A percentile compares a stretch with the other conserved stretches of the same genome.
Evolutionary conservation across 2,888 invertebrate genomes (phyloP).

Genomic region (Cerceris rybyensis): DNA sequence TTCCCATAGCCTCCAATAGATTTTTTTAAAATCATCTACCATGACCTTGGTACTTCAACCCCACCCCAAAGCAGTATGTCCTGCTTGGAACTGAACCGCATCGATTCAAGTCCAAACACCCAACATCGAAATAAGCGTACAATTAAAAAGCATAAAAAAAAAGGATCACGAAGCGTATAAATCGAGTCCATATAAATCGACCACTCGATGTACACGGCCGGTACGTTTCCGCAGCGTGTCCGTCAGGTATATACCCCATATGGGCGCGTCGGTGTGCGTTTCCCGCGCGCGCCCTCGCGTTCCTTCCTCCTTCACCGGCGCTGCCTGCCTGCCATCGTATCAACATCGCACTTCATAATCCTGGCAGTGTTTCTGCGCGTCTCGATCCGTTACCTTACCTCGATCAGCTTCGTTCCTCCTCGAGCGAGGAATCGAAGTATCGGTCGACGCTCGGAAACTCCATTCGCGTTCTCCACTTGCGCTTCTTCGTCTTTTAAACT

Average conservation of each 20-base stretch:
- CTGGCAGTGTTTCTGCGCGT: slow-evolving; percentile 76
- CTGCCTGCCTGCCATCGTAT: slow-evolving; percentile 71
- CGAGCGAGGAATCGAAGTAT: too few relatives aligned
- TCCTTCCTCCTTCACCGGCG: slow-evolving; percentile 66
- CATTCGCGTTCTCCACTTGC: neutral
- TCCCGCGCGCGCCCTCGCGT: slow-evolving; percentile 63
- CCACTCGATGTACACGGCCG: neutral
- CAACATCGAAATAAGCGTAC: too few relatives aligned
- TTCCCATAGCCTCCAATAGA: too few relatives aligned
- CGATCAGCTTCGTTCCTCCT: slow-evolving; percentile 38
- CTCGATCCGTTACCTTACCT: slow-evolving; percentile 72
- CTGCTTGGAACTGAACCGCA: too few relatives aligned
- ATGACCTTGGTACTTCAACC: too few relatives aligned
- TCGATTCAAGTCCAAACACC: too few relatives aligned
- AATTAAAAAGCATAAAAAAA: too few relatives aligned
- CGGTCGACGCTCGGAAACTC: neutral
- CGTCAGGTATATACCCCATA: slow-evolving; percentile 22
- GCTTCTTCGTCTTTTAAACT: neutral
- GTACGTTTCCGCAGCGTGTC: slow-evolving; percentile 50
- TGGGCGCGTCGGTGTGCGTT: slow-evolving; percentile 59
- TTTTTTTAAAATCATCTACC: too few relatives aligned
- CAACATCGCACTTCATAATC: slow-evolving; percentile 79
- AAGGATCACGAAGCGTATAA: too few relatives aligned
- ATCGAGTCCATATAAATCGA: too few relatives aligned
- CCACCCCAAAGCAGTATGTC: too few relatives aligned